Conservation (phyloP, 2,113 vertebrate genomes). For the Gila orcuttii region DNA sequence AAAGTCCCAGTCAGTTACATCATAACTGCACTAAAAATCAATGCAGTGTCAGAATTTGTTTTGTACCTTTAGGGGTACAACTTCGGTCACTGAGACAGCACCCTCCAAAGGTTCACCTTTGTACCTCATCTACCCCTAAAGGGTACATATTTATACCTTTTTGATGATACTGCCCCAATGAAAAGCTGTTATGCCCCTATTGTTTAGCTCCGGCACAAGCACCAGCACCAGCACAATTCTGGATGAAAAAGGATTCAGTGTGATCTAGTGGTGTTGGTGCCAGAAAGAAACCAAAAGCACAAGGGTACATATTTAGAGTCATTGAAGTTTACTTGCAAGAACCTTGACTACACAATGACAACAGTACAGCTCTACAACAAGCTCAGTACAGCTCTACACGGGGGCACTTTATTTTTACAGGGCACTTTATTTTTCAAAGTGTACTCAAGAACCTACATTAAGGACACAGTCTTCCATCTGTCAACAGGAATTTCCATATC, state of each 20-base stretch:
- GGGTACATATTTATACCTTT: not conserved
- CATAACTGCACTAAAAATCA: not conserved
- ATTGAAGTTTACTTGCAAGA: not conserved
- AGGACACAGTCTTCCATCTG: not conserved
- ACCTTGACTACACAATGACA: not conserved
- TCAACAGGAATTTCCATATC: not conserved
- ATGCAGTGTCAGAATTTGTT: not conserved
- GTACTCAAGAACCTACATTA: constrained; percentile 11
- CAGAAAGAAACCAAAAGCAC: not conserved
- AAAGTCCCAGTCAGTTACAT: not conserved
- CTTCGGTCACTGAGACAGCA: not conserved
- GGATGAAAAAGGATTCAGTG: not conserved
- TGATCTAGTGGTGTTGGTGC: not conserved
- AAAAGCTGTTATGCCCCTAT: not conserved
- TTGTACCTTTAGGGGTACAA: not conserved
- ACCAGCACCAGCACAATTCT: not conserved
- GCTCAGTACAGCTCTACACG: not conserved
- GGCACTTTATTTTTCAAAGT: not conserved
- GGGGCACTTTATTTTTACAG: not conserved
- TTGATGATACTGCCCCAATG: not conserved
- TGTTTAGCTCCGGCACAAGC: not conserved
- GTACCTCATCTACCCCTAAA: not conserved
- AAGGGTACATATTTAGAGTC: not conserved
- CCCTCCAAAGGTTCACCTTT: not conserved
- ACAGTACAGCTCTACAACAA: not conserved